These are phyloP conservation scores for rabbit (Oryctolagus cuniculus) DNA, from an alignment of 2,113 vertebrate genomes.

Conservation along the genomic window DNA sequence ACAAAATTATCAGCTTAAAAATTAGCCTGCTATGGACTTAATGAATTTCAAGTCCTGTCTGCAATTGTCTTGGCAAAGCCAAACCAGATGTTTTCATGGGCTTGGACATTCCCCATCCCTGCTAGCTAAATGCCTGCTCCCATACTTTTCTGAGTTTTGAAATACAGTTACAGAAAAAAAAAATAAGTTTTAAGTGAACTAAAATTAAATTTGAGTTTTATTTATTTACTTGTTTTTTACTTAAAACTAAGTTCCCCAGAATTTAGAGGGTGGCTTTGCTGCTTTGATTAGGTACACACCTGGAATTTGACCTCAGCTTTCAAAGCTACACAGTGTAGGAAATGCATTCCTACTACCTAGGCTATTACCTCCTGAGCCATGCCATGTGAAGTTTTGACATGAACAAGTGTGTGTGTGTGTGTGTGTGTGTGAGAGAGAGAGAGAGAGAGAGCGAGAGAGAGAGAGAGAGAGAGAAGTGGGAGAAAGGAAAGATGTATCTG, in stretches of 20 bases:
- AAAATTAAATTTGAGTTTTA: conserved; percentile 41
- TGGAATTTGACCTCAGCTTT: conserved; percentile 45
- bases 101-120: no score
- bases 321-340: neutral
- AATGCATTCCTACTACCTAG: neutral
- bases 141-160: neutral
- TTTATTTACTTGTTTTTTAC: neutral
- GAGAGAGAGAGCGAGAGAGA: no score
- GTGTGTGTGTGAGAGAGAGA: neutral
- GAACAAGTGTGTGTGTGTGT: neutral
- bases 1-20: no score
- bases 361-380: conserved; percentile 21
- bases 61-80: no score
- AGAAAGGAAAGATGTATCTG: conserved; percentile 68
- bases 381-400: conserved; percentile 48
- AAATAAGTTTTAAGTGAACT: conserved; percentile 48
- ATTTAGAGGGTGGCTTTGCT: neutral
- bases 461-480: no score
- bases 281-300: neutral
- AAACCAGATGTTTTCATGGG: neutral
- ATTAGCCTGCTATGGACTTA: no score
- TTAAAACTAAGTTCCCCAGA: conserved; percentile 19
- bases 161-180: conserved; percentile 38
- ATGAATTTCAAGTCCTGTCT: no score
- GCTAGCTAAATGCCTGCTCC: no score